Evolutionary conservation across 2,888 invertebrate species (phyloP).

Genomic region (Scaptomyza parva): DNA sequence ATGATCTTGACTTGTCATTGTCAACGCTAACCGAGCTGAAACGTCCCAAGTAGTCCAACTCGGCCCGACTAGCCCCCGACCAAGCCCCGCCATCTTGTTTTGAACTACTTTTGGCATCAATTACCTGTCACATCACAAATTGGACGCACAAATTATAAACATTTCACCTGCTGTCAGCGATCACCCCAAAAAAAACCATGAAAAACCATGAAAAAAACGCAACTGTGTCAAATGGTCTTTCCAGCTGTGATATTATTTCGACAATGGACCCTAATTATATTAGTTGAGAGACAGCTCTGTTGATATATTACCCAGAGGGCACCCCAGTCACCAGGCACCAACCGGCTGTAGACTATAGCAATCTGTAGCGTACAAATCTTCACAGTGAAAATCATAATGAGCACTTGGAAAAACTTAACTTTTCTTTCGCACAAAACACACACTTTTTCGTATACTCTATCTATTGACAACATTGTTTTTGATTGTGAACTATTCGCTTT

Average conservation of each 20-base stretch:
- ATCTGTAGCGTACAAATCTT: constrained; percentile 63
- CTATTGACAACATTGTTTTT: background rate
- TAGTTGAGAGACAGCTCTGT: constrained; percentile 62
- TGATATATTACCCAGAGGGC: constrained; percentile 72
- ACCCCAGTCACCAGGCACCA: too few relatives aligned
- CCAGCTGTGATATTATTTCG: constrained; percentile 60
- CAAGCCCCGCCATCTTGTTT: constrained; percentile 11
- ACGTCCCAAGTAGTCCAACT: constrained; percentile 27
- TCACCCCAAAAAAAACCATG: constrained; percentile 22
- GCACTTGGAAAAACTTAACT: constrained; percentile 53
- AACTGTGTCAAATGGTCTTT: constrained; percentile 70
- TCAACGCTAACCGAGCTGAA: constrained; percentile 61
- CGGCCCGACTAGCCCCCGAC: constrained; percentile 2
- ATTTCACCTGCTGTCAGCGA: constrained; percentile 58
- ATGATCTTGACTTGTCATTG: constrained; percentile 80
- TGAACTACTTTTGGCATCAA: constrained; percentile 73
- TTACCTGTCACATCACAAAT: constrained; percentile 70
- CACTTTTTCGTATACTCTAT: constrained; percentile 8
- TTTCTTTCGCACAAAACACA: background rate
- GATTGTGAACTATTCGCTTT: background rate
- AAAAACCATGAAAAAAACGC: constrained; percentile 31
- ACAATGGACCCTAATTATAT: constrained; percentile 74
- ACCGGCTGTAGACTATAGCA: too few relatives aligned
- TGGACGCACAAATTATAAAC: constrained; percentile 72
- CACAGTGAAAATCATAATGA: constrained; percentile 72